These are phyloP conservation scores for Acanthococcus lagerstroemiae DNA, from an alignment of 2,888 invertebrate genomes.

Conservation along the genomic window DNA sequence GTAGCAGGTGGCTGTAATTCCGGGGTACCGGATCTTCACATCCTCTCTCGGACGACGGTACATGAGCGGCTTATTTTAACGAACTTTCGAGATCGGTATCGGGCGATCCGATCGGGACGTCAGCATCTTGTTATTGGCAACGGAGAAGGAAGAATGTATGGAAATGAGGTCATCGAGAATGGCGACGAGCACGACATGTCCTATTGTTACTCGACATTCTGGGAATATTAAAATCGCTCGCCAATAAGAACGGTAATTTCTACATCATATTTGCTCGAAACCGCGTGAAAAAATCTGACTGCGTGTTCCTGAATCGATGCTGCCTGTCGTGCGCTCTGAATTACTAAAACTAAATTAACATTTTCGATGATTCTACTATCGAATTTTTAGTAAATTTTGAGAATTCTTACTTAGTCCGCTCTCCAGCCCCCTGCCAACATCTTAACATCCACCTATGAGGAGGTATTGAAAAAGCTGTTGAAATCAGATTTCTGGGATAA, in stretches of 20 bases:
- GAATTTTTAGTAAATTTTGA: too few species aligned
- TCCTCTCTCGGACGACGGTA: constrained; percentile 11
- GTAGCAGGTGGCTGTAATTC: constrained; percentile 27
- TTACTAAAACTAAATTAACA: too few species aligned
- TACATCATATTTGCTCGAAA: not conserved
- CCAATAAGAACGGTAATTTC: not conserved
- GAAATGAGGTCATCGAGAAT: not conserved
- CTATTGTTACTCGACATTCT: not conserved
- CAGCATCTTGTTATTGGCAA: not conserved
- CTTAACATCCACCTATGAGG: too few species aligned
- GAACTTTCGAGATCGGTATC: constrained; percentile 2
- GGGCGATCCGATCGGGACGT: too few species aligned
- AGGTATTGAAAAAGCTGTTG: too few species aligned
- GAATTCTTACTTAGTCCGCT: too few species aligned
- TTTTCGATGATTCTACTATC: too few species aligned
- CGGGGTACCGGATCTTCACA: constrained; percentile 28
- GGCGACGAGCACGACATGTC: not conserved
- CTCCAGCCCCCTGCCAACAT: too few species aligned
- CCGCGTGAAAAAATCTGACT: not conserved
- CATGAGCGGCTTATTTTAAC: not conserved
- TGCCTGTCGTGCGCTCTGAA: too few species aligned
- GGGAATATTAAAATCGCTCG: not conserved
- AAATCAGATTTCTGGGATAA: too few species aligned
- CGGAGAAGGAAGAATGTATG: not conserved
- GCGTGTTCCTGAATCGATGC: too few species aligned